Conservation (phyloP, 1,140 invertebrate species). For the Orchestia grillus region DNA sequence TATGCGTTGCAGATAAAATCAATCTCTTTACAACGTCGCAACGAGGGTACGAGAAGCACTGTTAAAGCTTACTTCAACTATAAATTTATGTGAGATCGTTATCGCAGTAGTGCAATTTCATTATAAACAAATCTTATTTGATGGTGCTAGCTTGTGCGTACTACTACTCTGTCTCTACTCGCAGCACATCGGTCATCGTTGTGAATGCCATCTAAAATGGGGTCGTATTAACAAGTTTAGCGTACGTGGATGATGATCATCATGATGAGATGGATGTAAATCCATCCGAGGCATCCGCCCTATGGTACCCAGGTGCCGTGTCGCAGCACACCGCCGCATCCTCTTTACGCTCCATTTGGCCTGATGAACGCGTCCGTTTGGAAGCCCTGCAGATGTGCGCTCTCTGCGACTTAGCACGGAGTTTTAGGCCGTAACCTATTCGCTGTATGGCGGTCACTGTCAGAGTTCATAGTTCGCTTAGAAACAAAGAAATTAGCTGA, state of each 20-base stretch:
- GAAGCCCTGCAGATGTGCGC: neutral
- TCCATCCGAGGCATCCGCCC: neutral
- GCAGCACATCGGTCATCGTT: neutral
- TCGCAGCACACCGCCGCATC: neutral
- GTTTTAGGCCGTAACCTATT: neutral
- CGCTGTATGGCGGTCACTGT: neutral
- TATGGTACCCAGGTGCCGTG: neutral
- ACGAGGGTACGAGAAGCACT: too few relatives aligned
- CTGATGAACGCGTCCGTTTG: neutral
- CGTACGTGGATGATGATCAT: neutral
- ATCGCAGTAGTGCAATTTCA: too few relatives aligned
- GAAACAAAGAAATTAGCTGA: neutral
- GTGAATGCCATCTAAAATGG: neutral
- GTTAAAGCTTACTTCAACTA: too few relatives aligned
- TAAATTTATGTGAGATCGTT: too few relatives aligned
- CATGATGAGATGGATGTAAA: neutral
- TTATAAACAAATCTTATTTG: too few relatives aligned
- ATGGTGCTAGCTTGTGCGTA: neutral
- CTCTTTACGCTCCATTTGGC: neutral
- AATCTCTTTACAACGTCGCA: too few relatives aligned
- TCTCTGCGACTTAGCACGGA: neutral
- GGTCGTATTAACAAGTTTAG: neutral
- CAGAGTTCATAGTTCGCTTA: neutral
- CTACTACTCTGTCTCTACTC: neutral
- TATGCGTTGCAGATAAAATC: too few relatives aligned